Percentiles rank a stretch among this genome's conserved stretches.
Conservation (phyloP, 2,888 invertebrate species). For the Nemotelus pantherinus region DNA sequence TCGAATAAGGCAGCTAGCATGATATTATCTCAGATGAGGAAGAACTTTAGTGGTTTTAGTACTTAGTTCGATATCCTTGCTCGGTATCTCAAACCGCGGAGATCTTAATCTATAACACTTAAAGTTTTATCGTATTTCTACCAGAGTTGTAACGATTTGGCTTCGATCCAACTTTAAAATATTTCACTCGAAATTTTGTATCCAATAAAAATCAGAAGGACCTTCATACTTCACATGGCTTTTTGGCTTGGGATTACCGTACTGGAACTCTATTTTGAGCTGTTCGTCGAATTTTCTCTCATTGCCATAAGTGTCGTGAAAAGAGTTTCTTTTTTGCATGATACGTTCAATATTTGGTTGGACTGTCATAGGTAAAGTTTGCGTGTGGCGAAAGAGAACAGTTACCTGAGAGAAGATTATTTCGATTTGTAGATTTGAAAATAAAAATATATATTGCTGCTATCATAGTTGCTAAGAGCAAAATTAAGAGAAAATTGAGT, state of each 20-base stretch:
- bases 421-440: no score
- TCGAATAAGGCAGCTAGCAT: background rate
- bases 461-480: no score
- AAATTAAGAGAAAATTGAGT: no score
- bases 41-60: background rate
- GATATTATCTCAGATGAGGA: background rate
- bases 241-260: background rate
- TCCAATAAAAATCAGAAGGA: slow-evolving; percentile 12
- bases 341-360: slow-evolving; percentile 3
- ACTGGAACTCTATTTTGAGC: background rate
- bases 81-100: background rate
- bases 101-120: slow-evolving; percentile 34
- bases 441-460: no score
- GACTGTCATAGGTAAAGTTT: background rate
- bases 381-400: no score
- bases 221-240: background rate
- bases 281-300: background rate
- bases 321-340: background rate
- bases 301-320: slow-evolving; percentile 5
- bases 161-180: slow-evolving; percentile 40
- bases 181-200: slow-evolving; percentile 11
- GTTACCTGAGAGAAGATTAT: no score
- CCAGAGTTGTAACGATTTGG: slow-evolving; percentile 47
- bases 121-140: slow-evolving; percentile 46
- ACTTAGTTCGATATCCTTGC: background rate